Percentiles rank a stretch among this genome's conserved stretches.
These are phyloP conservation scores for Atlantisia rogersi DNA, from an alignment of 2,113 vertebrate genomes.

Conservation along the genomic window DNA sequence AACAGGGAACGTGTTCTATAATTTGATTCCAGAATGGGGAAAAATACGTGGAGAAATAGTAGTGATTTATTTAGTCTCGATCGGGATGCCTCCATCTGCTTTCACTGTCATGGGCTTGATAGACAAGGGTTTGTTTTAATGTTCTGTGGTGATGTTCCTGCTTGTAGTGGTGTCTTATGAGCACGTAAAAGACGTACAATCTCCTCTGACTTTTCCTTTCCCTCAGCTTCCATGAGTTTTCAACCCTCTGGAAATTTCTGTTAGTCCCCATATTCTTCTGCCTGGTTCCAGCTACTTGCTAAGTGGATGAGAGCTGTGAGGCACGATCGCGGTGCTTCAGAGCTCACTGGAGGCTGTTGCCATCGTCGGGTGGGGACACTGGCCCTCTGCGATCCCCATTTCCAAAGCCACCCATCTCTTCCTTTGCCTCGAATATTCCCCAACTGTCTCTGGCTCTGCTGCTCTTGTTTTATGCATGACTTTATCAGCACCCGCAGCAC, in stretches of 20 bases:
- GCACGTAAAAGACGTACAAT: not conserved
- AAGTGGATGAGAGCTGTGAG: not conserved
- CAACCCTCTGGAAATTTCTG: not conserved
- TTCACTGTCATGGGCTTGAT: not conserved
- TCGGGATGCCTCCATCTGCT: not conserved
- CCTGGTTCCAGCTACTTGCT: not conserved
- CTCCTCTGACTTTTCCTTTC: not conserved
- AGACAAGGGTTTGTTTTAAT: not conserved
- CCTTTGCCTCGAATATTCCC: not conserved
- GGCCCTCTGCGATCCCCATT: not conserved
- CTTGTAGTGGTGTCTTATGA: fast-evolving
- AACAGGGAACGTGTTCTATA: not conserved
- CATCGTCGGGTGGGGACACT: not conserved
- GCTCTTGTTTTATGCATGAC: not conserved
- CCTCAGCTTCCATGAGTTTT: not conserved
- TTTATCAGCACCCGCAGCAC: not conserved
- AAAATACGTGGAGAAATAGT: not conserved
- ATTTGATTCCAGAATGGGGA: not conserved
- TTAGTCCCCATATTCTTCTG: not conserved
- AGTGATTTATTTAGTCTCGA: not conserved
- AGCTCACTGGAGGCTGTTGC: not conserved
- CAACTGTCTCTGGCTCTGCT: not conserved
- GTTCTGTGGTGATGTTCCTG: not conserved
- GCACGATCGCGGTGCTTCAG: not conserved
- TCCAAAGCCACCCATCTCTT: not conserved